These are phyloP conservation scores for Hemibagrus wyckioides DNA, from an alignment of 2,113 vertebrate species.

Conservation along the genomic window DNA sequence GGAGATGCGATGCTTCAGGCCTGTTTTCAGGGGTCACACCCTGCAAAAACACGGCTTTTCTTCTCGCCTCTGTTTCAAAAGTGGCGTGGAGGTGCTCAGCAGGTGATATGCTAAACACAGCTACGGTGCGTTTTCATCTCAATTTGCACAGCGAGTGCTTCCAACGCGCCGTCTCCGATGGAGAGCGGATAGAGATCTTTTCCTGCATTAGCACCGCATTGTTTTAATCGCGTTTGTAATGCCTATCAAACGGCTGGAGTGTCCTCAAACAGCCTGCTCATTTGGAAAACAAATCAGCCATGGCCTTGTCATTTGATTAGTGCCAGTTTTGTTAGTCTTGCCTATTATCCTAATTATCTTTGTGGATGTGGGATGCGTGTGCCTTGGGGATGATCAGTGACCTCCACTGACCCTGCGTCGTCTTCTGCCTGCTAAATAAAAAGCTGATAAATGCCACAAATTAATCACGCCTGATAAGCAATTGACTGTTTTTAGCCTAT, in stretches of 20 bases:
- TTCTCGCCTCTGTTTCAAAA: slow-evolving; percentile 11
- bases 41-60: slow-evolving; percentile 30
- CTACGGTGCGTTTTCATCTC: slow-evolving; percentile 26
- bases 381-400: slow-evolving; percentile 34
- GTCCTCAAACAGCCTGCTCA: slow-evolving; percentile 67
- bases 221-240: slow-evolving; percentile 70
- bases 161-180: slow-evolving; percentile 47
- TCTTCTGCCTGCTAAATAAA: slow-evolving; percentile 36
- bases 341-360: slow-evolving; percentile 71
- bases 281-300: slow-evolving; percentile 71
- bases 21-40: slow-evolving; percentile 46
- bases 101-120: slow-evolving; percentile 38
- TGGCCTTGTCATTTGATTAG: slow-evolving; percentile 71
- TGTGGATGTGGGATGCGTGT: slow-evolving; percentile 42
- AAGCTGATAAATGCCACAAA: slow-evolving; percentile 27
- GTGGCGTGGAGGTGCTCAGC: slow-evolving; percentile 40
- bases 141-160: slow-evolving; percentile 30
- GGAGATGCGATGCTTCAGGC: slow-evolving; percentile 26
- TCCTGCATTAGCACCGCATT: slow-evolving; percentile 68
- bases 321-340: slow-evolving; percentile 62
- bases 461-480: slow-evolving; percentile 29
- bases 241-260: slow-evolving; percentile 68
- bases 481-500: slow-evolving; percentile 13
- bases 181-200: slow-evolving; percentile 41
- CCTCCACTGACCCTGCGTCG: slow-evolving; percentile 43